These are phyloP conservation scores for Pseudopodoces humilis DNA, from an alignment of 2,113 vertebrate species.

Conservation along the genomic window DNA sequence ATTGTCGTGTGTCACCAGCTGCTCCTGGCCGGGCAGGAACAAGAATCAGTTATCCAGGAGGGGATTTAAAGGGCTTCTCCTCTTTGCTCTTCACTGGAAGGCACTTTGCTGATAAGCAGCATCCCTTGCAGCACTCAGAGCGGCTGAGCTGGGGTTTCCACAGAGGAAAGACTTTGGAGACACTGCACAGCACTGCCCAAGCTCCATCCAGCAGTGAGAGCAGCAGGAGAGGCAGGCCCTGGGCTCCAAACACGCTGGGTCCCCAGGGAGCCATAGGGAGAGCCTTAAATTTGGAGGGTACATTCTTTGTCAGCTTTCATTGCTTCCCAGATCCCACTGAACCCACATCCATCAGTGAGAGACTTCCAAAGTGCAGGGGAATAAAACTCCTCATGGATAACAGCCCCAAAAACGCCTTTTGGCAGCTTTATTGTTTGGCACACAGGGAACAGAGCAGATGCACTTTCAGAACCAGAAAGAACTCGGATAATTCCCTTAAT, in stretches of 20 bases:
- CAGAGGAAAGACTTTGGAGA: fast-evolving
- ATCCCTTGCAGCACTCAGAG: fast-evolving
- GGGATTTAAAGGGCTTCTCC: background rate
- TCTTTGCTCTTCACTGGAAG: background rate
- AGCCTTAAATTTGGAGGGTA: background rate
- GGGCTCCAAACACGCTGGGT: fast-evolving
- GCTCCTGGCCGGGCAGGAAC: fast-evolving
- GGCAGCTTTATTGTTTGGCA: conserved; percentile 6
- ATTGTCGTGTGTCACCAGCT: fast-evolving
- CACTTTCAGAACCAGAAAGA: background rate
- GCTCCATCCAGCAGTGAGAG: fast-evolving
- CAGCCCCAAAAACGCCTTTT: background rate
- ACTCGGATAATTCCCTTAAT: background rate
- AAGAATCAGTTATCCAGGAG: fast-evolving
- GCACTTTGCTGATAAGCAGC: background rate
- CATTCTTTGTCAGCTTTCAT: background rate
- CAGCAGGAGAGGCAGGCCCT: background rate
- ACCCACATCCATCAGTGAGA: background rate
- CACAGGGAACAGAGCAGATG: background rate
- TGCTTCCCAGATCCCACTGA: background rate
- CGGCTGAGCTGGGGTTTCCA: background rate
- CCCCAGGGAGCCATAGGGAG: background rate
- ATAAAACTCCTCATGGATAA: background rate
- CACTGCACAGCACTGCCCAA: background rate
- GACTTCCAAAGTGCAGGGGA: conserved; percentile 3